Evolutionary conservation across 53 echinoderm and acorn worm genomes (phyloP).

Genomic region (Paracentrotus lividus): DNA sequence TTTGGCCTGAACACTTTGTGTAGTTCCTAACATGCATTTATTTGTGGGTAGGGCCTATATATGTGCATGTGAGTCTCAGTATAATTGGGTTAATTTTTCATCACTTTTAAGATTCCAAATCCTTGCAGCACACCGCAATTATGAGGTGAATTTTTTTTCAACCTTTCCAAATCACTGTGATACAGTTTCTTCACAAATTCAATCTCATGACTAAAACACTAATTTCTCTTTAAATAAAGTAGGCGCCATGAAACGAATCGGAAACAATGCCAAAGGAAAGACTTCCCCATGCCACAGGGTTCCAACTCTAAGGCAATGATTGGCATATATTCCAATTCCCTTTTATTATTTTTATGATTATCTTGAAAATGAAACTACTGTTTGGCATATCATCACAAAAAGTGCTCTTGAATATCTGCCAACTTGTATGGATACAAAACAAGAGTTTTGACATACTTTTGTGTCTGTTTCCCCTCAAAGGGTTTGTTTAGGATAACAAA

Average conservation of each 20-base stretch:
- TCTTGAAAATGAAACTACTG: background rate
- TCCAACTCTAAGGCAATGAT: background rate
- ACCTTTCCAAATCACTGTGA: no score
- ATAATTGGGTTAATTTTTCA: no score
- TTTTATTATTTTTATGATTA: background rate
- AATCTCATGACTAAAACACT: no score
- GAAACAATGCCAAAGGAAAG: background rate
- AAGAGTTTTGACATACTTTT: background rate
- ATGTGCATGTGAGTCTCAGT: no score
- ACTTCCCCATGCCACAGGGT: background rate
- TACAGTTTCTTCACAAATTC: no score
- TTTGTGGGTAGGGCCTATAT: no score
- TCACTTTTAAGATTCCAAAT: no score
- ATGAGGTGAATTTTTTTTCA: no score
- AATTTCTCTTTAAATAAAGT: no score
- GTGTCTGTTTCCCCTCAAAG: background rate
- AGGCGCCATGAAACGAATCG: background rate
- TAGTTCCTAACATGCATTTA: no score
- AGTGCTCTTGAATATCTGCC: conserved; percentile 5
- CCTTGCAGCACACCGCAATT: no score
- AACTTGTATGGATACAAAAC: background rate
- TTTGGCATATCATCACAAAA: conserved; percentile 12
- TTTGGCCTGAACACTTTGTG: no score
- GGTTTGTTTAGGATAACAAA: conserved; percentile 4
- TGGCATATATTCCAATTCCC: conserved; percentile 11